Evolutionary conservation across 2,797 vertebrate species (phyloP).

Genomic region (Delichon dasypus): DNA sequence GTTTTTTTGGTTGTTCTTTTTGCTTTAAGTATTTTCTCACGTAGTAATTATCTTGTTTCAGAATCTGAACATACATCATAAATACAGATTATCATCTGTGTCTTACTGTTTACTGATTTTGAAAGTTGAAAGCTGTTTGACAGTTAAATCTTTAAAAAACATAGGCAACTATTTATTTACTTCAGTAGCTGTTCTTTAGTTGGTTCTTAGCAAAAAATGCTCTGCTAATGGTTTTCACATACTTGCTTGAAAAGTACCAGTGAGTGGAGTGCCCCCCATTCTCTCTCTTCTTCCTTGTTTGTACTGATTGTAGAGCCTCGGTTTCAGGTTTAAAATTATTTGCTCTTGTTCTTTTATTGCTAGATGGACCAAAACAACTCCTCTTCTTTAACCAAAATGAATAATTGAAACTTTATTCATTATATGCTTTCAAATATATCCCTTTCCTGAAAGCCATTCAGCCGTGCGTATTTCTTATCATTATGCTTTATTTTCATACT

Average conservation of each 20-base stretch:
- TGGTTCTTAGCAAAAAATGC: neutral
- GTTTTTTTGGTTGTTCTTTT: neutral
- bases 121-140: neutral
- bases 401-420: neutral
- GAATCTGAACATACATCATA: neutral
- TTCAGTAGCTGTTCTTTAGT: neutral
- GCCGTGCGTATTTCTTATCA: neutral
- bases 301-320: neutral
- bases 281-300: neutral
- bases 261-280: rapidly evolving
- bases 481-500: neutral
- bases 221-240: neutral
- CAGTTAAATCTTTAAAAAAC: neutral
- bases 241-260: neutral
- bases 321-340: neutral
- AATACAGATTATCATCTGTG: neutral
- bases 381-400: neutral
- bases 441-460: neutral
- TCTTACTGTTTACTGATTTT: neutral
- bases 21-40: neutral
- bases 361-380: neutral
- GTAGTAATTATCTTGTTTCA: neutral
- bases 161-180: neutral
- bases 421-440: neutral
- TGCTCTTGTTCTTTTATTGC: neutral